Evolutionary conservation across 2,888 invertebrate genomes (phyloP), one percentile per base, ranked within the genome.

Genomic region (Oegoconia quadripuncta): DNA sequence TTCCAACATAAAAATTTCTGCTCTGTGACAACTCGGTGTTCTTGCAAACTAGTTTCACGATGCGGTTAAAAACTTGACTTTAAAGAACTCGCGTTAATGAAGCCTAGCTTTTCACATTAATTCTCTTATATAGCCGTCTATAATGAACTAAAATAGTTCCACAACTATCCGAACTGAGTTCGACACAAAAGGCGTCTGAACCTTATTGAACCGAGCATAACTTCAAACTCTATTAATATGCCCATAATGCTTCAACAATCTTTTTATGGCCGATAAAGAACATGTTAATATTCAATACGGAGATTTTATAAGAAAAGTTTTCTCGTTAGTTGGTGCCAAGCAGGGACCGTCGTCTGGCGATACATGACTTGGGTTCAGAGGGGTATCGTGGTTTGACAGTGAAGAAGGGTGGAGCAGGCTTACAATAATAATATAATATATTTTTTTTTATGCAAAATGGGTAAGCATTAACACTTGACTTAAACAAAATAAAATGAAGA

Each of bases 261-360:
- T 36, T 69, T 75, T 76, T 72, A 78, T 67, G 64, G 57, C 61
- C 72, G 63, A 74, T 77, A 75, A 74, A 71, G 64, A 62, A 65
- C 72, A 69, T 74, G 74, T 76, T 79, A 79, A 77, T 78, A 79
- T 79, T 79, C 78, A 79, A 79, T 79, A 72, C 71, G 69, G 67
- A 64, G 64, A 74, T 78, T 76, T 76, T 76, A 78, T 79, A 77
- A 68, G 68, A 48, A 64, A 79, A 79, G 59, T 79, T 79, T 74
- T 72, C 76, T 77, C 73, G 73, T 76, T 77, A 77, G 68, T 70
- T 66, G 48, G 31, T 32, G 34, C 42, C 36, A 60, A 64, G 60
- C 67, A 65, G 46, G 46, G 46, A 42, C 52, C 49, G 51, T 53
- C 48, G 53, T 38, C 50, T 44, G 48, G 53, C 67, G 66, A 67